Percentiles rank a stretch among this genome's conserved stretches.
phyloP scores from a whole-genome alignment of 2,888 invertebrate genomes.

The Myopa testacea region DNA sequence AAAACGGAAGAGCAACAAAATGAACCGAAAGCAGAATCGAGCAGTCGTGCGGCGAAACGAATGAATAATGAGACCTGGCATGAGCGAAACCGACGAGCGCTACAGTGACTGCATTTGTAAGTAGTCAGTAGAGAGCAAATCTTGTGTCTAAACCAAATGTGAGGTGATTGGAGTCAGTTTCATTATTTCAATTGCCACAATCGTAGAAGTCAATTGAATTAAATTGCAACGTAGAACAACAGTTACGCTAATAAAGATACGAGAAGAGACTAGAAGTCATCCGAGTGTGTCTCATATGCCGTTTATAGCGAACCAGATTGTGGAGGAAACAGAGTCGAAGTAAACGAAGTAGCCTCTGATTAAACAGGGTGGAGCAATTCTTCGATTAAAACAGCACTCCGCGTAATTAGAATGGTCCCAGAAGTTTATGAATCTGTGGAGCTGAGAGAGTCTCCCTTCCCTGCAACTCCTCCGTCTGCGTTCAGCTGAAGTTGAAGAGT shows the following conservation, averaged over 20 bases:
- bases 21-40: background rate
- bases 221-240: too few species aligned
- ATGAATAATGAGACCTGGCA: background rate
- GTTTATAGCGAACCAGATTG: constrained; percentile 6
- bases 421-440: background rate
- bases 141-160: too few species aligned
- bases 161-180: too few species aligned
- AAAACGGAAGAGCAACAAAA: constrained; percentile 12
- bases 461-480: background rate
- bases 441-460: background rate
- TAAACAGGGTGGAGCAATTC: constrained; percentile 3
- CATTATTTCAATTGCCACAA: too few species aligned
- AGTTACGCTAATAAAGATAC: too few species aligned
- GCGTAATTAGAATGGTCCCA: background rate
- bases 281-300: background rate
- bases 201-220: too few species aligned
- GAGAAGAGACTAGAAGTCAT: background rate
- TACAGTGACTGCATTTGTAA: constrained; percentile 1
- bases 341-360: background rate
- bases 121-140: too few species aligned
- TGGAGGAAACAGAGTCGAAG: constrained; percentile 8
- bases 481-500: background rate
- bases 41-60: background rate
- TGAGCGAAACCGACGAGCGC: background rate
- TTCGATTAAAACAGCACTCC: constrained; percentile 1